phyloP scores from a whole-genome alignment of 2,797 vertebrate genomes.

The Characodon lateralis region DNA sequence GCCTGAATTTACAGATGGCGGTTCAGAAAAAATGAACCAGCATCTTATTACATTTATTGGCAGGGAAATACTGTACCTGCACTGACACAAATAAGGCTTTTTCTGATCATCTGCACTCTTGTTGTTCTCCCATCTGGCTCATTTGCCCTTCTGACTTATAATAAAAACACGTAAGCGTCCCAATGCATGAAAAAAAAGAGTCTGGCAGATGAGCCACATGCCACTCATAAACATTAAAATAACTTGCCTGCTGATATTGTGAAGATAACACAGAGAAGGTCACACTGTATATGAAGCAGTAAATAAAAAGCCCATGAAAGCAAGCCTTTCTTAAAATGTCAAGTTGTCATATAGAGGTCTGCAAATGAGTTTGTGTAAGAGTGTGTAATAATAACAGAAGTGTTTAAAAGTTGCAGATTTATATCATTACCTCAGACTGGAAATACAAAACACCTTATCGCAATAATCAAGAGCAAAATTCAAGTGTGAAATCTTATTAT shows the following conservation, averaged over 20 bases:
- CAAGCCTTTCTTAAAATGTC: conserved; percentile 68
- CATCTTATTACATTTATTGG: conserved; percentile 1
- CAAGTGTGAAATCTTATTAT: neutral
- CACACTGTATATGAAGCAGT: conserved; percentile 45
- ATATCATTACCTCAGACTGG: neutral
- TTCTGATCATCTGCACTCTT: conserved; percentile 22
- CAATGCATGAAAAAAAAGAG: conserved; percentile 36
- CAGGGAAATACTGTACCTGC: conserved; percentile 10
- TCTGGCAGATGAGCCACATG: conserved; percentile 62
- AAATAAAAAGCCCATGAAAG: conserved; percentile 61
- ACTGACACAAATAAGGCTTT: conserved; percentile 32
- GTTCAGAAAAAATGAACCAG: conserved; percentile 23
- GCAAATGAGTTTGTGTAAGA: conserved; percentile 7
- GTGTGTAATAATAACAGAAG: conserved; percentile 35
- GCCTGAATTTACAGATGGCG: conserved; percentile 4
- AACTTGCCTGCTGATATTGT: conserved; percentile 67
- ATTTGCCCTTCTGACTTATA: conserved; percentile 57
- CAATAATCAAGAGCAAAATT: conserved; percentile 5
- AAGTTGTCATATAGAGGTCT: conserved; percentile 25
- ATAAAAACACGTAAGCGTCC: conserved; percentile 56
- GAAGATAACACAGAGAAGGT: conserved; percentile 63
- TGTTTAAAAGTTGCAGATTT: conserved; percentile 34
- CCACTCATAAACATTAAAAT: conserved; percentile 65
- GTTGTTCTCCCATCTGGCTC: conserved; percentile 48
- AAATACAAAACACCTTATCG: neutral